Conservation (phyloP, 2,797 vertebrate species). For the Nyctalus aviator region DNA sequence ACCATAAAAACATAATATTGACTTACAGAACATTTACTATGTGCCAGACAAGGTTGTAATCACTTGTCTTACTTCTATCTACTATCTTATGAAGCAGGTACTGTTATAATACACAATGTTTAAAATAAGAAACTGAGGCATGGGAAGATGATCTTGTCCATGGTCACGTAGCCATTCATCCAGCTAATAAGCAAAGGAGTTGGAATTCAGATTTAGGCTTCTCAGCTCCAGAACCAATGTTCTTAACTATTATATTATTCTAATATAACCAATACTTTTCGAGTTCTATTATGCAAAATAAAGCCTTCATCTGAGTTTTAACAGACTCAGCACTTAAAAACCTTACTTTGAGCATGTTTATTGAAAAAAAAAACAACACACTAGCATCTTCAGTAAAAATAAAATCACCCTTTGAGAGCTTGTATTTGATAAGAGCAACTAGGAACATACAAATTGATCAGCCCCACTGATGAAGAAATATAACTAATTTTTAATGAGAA, state of each 20-base stretch:
- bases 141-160: not conserved
- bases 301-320: not conserved
- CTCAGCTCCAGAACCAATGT: not conserved
- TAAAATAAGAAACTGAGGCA: not conserved
- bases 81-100: slow-evolving; percentile 3
- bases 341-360: not conserved
- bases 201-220: not conserved
- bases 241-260: not conserved
- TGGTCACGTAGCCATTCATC: not conserved
- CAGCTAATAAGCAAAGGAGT: not conserved
- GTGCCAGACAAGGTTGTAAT: not conserved
- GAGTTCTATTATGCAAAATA: not conserved
- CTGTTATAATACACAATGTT: not conserved
- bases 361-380: not conserved
- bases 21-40: not conserved
- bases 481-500: not conserved
- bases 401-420: not conserved
- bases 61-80: not conserved
- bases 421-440: not conserved
- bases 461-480: not conserved
- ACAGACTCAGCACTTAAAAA: not conserved
- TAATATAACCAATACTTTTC: not conserved
- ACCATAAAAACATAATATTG: not conserved
- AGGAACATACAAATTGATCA: not conserved
- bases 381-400: not conserved